Evolutionary conservation across 2,113 vertebrate species (phyloP).

Genomic region (Machaerirhynchus nigripectus): DNA sequence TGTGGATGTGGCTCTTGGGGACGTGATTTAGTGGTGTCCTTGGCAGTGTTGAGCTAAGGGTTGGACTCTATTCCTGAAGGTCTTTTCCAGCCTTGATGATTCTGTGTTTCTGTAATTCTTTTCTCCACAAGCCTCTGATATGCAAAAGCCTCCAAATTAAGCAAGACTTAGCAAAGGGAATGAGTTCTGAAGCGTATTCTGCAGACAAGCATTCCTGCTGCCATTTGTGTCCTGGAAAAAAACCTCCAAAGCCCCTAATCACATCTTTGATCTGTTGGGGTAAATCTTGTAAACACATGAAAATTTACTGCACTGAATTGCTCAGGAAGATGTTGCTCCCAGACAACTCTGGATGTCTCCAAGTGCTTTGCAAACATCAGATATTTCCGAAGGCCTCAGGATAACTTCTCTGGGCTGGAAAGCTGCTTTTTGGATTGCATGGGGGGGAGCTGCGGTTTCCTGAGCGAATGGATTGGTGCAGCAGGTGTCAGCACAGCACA

Average conservation of each 20-base stretch:
- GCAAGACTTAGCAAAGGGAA: not conserved
- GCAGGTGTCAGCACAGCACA: slow-evolving; percentile 20
- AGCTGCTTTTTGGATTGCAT: not conserved
- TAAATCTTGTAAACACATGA: not conserved
- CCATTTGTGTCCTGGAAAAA: not conserved
- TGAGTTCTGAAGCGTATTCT: accelerated
- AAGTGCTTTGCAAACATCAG: not conserved
- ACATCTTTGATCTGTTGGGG: not conserved
- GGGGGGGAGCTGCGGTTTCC: not conserved
- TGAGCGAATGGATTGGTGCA: not conserved
- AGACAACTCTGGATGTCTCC: not conserved
- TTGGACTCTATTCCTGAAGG: not conserved
- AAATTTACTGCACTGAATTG: not conserved
- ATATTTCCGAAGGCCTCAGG: not conserved
- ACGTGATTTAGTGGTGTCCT: not conserved
- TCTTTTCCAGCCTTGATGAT: not conserved
- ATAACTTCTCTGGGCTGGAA: not conserved
- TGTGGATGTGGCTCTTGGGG: not conserved
- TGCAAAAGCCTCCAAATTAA: not conserved
- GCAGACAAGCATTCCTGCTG: not conserved
- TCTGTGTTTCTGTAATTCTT: not conserved
- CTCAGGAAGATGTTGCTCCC: not conserved
- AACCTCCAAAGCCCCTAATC: not conserved
- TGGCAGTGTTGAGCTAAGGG: not conserved
- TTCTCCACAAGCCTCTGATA: not conserved